Base-by-base conservation (phyloP, 2,797 vertebrate species). In the Alcedo quadribrachys region DNA sequence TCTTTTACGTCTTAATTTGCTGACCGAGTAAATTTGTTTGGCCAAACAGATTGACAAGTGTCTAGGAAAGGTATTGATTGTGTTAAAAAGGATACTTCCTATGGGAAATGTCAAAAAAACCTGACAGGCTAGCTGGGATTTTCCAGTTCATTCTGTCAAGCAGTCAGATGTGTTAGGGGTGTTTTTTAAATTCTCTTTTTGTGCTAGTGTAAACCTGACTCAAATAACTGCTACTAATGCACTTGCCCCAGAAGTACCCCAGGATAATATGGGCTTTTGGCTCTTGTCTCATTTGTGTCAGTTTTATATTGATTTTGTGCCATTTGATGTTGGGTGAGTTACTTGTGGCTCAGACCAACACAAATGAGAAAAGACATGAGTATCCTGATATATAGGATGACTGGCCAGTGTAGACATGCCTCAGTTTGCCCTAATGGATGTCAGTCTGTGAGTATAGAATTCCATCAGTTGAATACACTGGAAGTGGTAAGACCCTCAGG, bases 1-100 rank as follows among this genome's bases (percentile, higher is more conserved):
- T 75, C 75, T 89, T 96, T 95, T 95, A 87, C 58, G 1, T 96
- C 91, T 95, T 96, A 91, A 90, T 96, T 95, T 95, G 93, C 94
- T 96, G 93, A 91, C 87, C 67, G 35, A 63, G 81, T 95, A 92
- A 81, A 89, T 69, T 63, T 96, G 77, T 91, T 96, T 90, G 73
- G 65, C 48, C 33, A 79, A 92, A 92, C 22, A 75, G 69, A 94
- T 77, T 91, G 96, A 94, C 91, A 92, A 91, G 66, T 79, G 77
- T 91, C 92, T 88, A 91, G 68, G 70, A 91, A 94, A 90, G 46
- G 33, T 68, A 95, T 65, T 80, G 75, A 65, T 67, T 75, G 19
- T 85, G 61, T 81, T 88, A 85, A 96, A 95, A 95, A 73, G 25
- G 82, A 93, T 91, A 80, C 51, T 94, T 96, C 91, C 85, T 93